A percentile compares a stretch with the other conserved stretches of the same genome.
Conservation (phyloP, 2,113 vertebrate genomes). For the Sorex araneus region DNA sequence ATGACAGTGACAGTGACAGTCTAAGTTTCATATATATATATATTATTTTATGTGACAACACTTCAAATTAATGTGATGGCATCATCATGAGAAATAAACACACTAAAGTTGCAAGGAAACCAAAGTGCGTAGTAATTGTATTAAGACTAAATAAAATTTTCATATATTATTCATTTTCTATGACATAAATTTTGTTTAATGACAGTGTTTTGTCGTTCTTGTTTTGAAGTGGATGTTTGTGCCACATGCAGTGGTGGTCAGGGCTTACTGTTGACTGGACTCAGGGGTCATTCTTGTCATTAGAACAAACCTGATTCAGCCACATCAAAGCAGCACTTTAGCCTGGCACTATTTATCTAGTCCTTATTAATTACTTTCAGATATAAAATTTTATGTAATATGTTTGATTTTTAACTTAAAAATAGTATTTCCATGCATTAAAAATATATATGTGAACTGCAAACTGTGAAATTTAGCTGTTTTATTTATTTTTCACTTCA, state of each 20-base stretch:
- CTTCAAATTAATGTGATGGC: not conserved
- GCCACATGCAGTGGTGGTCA: no score
- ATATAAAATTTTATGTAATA: not conserved
- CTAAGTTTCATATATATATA: no score
- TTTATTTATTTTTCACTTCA: not conserved
- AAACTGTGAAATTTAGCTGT: not conserved
- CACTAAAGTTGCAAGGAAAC: not conserved
- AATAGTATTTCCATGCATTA: not conserved
- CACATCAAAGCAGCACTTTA: no score
- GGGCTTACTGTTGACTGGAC: no score
- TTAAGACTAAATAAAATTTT: not conserved
- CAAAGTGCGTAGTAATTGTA: not conserved
- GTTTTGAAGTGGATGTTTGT: no score
- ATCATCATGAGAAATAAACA: not conserved
- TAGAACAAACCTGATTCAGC: no score
- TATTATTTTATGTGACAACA: not conserved
- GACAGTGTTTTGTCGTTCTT: no score
- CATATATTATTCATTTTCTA: not conserved
- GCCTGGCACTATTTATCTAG: no score
- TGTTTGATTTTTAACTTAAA: conserved; percentile 6
- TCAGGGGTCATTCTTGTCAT: no score
- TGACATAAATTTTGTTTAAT: no score
- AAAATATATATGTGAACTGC: not conserved
- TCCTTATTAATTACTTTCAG: not conserved
- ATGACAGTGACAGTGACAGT: no score